These are phyloP conservation scores for Dolichotis patagonum DNA, from an alignment of 2,113 vertebrate genomes.

Conservation along the genomic window DNA sequence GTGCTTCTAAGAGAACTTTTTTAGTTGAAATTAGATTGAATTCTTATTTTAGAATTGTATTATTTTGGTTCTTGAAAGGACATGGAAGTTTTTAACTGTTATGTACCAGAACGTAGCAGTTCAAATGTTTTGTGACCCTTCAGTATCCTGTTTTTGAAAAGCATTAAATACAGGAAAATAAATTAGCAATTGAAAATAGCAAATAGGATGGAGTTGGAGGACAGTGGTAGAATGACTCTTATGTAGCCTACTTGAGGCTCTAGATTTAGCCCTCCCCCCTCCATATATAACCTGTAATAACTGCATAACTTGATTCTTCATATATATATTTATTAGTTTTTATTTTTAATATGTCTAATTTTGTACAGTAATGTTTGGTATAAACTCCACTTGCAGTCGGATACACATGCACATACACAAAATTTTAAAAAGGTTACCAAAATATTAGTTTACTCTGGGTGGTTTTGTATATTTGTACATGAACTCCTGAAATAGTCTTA, in stretches of 20 bases:
- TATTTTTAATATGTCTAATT: background rate
- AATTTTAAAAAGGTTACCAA: slow-evolving; percentile 13
- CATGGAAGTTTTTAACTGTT: slow-evolving; percentile 35
- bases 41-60: slow-evolving; percentile 1
- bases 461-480: background rate
- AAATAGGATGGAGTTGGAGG: background rate
- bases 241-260: background rate
- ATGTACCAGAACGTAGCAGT: background rate
- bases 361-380: background rate
- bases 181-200: slow-evolving; percentile 27
- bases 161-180: slow-evolving; percentile 7
- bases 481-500: background rate
- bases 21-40: slow-evolving; percentile 8
- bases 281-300: no score
- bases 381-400: background rate
- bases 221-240: background rate
- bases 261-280: background rate
- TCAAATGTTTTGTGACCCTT: slow-evolving; percentile 50
- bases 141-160: slow-evolving; percentile 26
- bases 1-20: slow-evolving; percentile 46
- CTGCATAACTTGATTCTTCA: no score
- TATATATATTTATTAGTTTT: no score
- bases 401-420: background rate
- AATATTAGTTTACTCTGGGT: background rate
- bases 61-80: slow-evolving; percentile 52